Percentiles rank a stretch among this genome's conserved stretches.
phyloP scores from a whole-genome alignment of 2,888 invertebrate species.

The Lochmaea capreae region DNA sequence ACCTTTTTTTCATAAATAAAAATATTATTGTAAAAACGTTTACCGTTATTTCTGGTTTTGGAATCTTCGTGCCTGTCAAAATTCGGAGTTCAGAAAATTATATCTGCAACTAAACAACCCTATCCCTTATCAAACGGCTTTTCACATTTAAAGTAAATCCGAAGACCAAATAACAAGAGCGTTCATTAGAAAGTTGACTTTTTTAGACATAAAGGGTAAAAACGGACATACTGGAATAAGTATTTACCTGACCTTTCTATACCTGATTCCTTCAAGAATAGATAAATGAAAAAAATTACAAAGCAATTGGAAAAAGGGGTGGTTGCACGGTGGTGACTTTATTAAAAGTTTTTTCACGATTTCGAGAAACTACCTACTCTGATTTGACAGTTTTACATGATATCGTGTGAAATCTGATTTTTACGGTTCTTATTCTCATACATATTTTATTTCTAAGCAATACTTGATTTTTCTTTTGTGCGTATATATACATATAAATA shows the following conservation, averaged over 20 bases:
- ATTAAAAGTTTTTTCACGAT: conserved; percentile 8
- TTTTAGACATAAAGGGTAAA: conserved; percentile 47
- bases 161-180: conserved; percentile 36
- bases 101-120: conserved; percentile 6
- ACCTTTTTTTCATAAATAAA: conserved; percentile 6
- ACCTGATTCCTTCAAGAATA: conserved; percentile 16
- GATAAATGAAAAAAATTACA: conserved; percentile 26
- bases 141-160: conserved; percentile 27
- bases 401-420: conserved; percentile 60
- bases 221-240: conserved; percentile 38
- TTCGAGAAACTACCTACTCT: conserved; percentile 42
- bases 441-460: neutral
- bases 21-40: neutral
- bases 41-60: conserved; percentile 1
- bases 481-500: neutral
- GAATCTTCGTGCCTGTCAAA: neutral
- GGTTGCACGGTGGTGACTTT: conserved; percentile 61
- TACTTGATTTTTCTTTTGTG: neutral
- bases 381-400: conserved; percentile 54
- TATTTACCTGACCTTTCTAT: conserved; percentile 48
- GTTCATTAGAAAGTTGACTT: conserved; percentile 38
- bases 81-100: neutral
- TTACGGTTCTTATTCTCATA: conserved; percentile 27
- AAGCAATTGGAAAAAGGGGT: conserved; percentile 47
- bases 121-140: conserved; percentile 13